phyloP scores from a whole-genome alignment of 2,888 invertebrate genomes.

The Blastobasis adustella region DNA sequence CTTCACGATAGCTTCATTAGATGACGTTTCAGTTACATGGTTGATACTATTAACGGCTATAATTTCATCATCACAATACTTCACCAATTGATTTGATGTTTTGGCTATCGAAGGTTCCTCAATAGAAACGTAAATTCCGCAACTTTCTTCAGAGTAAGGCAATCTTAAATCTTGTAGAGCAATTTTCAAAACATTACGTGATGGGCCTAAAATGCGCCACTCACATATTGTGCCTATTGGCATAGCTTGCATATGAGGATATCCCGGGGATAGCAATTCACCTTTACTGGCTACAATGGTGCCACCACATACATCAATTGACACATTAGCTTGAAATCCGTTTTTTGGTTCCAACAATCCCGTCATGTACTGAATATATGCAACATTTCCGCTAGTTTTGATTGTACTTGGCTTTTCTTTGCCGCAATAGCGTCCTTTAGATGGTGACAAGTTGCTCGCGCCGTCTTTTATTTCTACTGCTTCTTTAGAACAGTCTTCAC shows the following conservation, averaged over 20 bases:
- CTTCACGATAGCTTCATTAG: slow-evolving; percentile 45
- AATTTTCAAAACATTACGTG: slow-evolving; percentile 32
- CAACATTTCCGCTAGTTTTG: slow-evolving; percentile 76
- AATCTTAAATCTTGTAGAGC: slow-evolving; percentile 35
- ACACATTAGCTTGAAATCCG: slow-evolving; percentile 84
- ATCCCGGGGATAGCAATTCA: slow-evolving; percentile 76
- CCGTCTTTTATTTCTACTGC: slow-evolving; percentile 91
- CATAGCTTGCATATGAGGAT: slow-evolving; percentile 59
- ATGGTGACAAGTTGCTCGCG: too few species aligned
- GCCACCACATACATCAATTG: slow-evolving; percentile 79
- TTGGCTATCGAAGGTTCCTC: slow-evolving; percentile 41
- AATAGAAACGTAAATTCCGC: slow-evolving; percentile 49
- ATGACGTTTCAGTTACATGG: slow-evolving; percentile 45
- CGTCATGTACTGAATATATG: slow-evolving; percentile 83
- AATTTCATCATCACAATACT: slow-evolving; percentile 40
- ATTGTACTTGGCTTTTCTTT: too few species aligned
- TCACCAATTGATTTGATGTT: slow-evolving; percentile 33
- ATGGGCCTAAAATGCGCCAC: slow-evolving; percentile 78
- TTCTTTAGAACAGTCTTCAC: slow-evolving; percentile 59
- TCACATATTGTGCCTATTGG: slow-evolving; percentile 77
- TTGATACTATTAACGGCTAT: too few species aligned
- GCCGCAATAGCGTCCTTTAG: too few species aligned
- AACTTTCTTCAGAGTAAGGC: slow-evolving; percentile 37
- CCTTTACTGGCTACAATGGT: slow-evolving; percentile 76
- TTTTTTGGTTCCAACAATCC: slow-evolving; percentile 80